Evolutionary conservation across 1,140 invertebrate species (phyloP).

Genomic region (Condylostylus longicornis): DNA sequence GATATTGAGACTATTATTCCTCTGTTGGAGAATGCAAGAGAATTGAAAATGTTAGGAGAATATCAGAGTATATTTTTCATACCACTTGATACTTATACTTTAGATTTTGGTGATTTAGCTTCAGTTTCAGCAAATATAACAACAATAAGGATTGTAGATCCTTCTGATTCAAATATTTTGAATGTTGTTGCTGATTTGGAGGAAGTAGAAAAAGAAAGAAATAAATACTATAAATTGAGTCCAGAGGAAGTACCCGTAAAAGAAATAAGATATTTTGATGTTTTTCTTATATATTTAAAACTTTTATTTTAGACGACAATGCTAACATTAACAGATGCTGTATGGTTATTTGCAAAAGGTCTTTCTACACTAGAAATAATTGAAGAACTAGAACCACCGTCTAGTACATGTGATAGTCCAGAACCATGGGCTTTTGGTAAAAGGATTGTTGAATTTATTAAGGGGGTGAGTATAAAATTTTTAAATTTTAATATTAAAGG

Average conservation of each 20-base stretch:
- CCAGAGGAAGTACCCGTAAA: conserved; percentile 19
- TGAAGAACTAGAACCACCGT: conserved; percentile 31
- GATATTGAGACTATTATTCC: conserved; percentile 44
- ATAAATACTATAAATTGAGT: conserved; percentile 19
- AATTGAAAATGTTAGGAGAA: conserved; percentile 66
- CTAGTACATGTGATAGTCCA: conserved; percentile 43
- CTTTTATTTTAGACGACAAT: conserved; percentile 51
- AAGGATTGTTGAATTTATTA: conserved; percentile 56
- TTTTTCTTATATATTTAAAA: too few species aligned
- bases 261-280: too few species aligned
- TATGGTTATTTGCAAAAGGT: conserved; percentile 51
- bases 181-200: conserved; percentile 36
- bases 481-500: too few species aligned
- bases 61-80: conserved; percentile 48
- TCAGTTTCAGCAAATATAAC: conserved; percentile 56
- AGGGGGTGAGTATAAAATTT: conserved; percentile 37
- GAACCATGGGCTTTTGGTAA: conserved; percentile 49
- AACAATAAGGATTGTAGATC: conserved; percentile 52
- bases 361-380: conserved; percentile 34
- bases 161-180: conserved; percentile 34
- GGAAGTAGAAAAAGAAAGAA: conserved; percentile 26
- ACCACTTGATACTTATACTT: conserved; percentile 50
- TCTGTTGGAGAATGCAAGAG: conserved; percentile 60
- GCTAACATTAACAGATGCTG: conserved; percentile 64
- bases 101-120: conserved; percentile 50